phyloP scores from a whole-genome alignment of 30 jellyfish, hydroid and myxozoan genomes.

The Morbakka virulenta region DNA sequence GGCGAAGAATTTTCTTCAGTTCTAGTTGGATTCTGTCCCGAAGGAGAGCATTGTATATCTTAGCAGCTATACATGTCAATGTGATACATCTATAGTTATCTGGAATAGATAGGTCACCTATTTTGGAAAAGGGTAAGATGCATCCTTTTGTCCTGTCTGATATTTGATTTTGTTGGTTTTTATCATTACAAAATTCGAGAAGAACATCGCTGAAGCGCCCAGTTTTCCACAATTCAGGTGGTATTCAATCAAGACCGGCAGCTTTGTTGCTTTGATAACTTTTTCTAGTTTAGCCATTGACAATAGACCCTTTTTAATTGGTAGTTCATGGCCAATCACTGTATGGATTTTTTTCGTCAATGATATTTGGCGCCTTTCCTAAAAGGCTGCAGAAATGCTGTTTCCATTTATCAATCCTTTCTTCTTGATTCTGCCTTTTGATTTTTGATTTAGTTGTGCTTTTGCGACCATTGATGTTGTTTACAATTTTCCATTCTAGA shows the following conservation, averaged over 20 bases:
- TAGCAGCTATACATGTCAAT: neutral
- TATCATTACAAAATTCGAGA: constrained; percentile 3
- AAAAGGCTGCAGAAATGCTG: neutral
- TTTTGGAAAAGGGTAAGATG: constrained; percentile 4
- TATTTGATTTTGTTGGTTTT: neutral
- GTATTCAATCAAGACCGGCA: constrained; percentile 5
- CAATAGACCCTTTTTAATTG: neutral
- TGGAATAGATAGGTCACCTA: constrained; percentile 8
- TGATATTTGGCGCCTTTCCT: neutral
- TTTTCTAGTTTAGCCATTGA: neutral
- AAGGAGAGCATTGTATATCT: neutral
- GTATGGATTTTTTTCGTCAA: neutral
- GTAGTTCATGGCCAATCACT: neutral
- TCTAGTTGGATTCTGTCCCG: constrained; percentile 11
- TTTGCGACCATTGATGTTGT: neutral
- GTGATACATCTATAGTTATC: constrained; percentile 14
- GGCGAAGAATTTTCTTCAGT: neutral
- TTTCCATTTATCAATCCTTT: constrained; percentile 13
- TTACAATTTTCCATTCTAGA: constrained; percentile 5
- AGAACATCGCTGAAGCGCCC: neutral
- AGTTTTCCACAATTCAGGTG: constrained; percentile 17
- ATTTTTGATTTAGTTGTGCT: neutral
- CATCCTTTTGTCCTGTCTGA: constrained; percentile 9
- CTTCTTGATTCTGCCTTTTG: neutral
- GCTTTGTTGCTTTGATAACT: neutral